Conservation (phyloP, 2,113 vertebrate species). For the Bos indicus region DNA sequence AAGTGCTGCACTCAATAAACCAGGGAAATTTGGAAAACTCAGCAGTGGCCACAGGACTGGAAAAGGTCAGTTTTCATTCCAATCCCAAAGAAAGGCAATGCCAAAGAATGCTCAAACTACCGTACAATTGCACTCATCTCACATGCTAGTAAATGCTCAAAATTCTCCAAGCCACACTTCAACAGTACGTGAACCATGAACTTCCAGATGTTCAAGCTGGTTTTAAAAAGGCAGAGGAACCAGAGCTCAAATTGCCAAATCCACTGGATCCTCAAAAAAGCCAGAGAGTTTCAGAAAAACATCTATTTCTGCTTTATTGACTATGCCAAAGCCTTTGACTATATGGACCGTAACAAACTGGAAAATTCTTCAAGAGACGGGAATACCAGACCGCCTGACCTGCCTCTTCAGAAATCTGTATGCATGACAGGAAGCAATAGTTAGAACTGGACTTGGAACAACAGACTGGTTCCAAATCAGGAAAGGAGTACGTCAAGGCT, state of each 20-base stretch:
- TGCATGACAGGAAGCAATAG: not conserved
- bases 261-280: not conserved
- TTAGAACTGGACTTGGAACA: not conserved
- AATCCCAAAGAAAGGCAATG: not conserved
- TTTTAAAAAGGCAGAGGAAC: not conserved
- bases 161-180: not conserved
- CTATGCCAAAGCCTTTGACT: not conserved
- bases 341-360: not conserved
- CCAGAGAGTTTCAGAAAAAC: not conserved
- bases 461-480: not conserved
- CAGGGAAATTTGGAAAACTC: not conserved
- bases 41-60: not conserved
- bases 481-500: not conserved
- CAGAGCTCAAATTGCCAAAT: not conserved
- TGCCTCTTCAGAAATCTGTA: not conserved
- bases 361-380: not conserved
- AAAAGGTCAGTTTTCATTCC: not conserved
- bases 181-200: fast-evolving
- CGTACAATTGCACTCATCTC: not conserved
- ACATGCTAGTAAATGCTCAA: not conserved
- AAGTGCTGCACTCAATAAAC: not conserved
- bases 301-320: not conserved
- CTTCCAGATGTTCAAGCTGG: not conserved
- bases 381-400: not conserved
- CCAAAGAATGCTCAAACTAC: not conserved